Conservation (phyloP, 2,888 invertebrate species). For the Deilephila porcellus region DNA sequence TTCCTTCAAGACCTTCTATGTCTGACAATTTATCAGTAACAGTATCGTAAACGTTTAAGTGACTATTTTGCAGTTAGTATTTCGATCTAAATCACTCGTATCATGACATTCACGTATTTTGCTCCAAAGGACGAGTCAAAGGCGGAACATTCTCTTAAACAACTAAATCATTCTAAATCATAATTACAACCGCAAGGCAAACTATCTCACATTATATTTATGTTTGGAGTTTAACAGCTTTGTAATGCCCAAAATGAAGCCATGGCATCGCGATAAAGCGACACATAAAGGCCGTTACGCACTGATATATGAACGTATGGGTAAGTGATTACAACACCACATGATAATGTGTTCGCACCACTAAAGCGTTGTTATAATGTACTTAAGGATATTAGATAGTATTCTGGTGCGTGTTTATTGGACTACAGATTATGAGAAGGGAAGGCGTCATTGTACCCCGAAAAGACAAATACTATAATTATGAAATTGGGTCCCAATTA, state of each 20-base stretch:
- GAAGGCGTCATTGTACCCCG: too few relatives aligned
- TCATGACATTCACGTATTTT: not conserved
- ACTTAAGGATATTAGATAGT: not conserved
- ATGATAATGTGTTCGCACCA: slow-evolving; percentile 9
- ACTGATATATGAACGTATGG: slow-evolving; percentile 5
- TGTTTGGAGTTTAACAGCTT: slow-evolving; percentile 20
- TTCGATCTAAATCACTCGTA: too few relatives aligned
- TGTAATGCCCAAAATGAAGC: slow-evolving; percentile 20
- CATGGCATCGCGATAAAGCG: slow-evolving; percentile 13
- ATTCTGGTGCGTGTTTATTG: not conserved
- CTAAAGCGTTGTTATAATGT: not conserved
- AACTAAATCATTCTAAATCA: not conserved
- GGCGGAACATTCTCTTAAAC: not conserved
- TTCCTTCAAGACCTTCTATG: too few relatives aligned
- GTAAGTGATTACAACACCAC: slow-evolving; percentile 9
- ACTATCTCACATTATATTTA: not conserved
- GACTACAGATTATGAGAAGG: too few relatives aligned
- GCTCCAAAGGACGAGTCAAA: not conserved
- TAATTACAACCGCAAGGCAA: not conserved
- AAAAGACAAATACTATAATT: too few relatives aligned
- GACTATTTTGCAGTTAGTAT: too few relatives aligned
- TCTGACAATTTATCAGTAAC: too few relatives aligned
- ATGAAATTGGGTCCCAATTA: too few relatives aligned
- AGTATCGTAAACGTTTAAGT: too few relatives aligned
- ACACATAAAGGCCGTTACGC: slow-evolving; percentile 17